Conservation (phyloP, 2,888 invertebrate species). For the Lasioglossum leucozonium region DNA sequence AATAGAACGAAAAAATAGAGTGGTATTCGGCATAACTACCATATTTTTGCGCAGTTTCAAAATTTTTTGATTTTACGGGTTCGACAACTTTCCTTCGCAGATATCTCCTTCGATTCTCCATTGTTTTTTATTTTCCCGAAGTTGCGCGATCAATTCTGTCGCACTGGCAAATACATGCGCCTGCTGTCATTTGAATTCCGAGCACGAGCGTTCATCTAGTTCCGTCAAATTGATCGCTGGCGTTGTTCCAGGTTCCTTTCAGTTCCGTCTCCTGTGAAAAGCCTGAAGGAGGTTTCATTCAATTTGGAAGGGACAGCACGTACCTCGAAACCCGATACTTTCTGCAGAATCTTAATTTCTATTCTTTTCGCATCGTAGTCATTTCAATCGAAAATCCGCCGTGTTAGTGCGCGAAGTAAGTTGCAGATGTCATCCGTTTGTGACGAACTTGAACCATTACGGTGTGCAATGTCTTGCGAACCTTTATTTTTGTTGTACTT, state of each 20-base stretch:
- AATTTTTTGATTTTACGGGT: no score
- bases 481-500: not conserved
- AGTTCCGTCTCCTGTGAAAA: constrained; percentile 37
- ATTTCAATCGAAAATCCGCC: not conserved
- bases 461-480: not conserved
- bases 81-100: no score
- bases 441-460: not conserved
- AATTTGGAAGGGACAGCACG: constrained; percentile 43
- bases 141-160: not conserved
- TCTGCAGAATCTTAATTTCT: not conserved
- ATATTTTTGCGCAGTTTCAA: no score
- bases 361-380: not conserved
- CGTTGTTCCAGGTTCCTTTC: constrained; percentile 47
- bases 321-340: constrained; percentile 16
- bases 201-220: constrained; percentile 40
- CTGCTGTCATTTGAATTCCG: constrained; percentile 19
- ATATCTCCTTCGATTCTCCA: not conserved
- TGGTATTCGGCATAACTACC: no score
- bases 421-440: not conserved
- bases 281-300: constrained; percentile 51
- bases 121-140: not conserved
- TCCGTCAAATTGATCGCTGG: constrained; percentile 51
- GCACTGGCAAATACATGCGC: not conserved
- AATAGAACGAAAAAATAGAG: no score
- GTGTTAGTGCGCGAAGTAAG: not conserved